Evolutionary conservation across 1,140 invertebrate species (phyloP).

Genomic region (Uloborus diversus): DNA sequence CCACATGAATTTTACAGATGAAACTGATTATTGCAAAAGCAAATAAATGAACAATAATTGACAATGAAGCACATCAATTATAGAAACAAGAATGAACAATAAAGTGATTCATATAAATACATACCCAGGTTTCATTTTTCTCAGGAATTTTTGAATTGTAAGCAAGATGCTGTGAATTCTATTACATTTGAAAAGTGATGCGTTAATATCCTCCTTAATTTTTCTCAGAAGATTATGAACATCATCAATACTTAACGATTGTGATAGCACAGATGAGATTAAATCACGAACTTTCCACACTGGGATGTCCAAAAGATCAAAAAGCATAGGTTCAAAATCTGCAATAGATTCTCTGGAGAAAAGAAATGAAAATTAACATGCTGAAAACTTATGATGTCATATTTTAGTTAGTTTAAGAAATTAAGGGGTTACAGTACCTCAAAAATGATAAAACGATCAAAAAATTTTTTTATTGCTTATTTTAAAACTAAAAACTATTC

Average conservation of each 20-base stretch:
- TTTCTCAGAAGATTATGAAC: background rate
- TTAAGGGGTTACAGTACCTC: no score
- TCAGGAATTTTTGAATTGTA: constrained; percentile 7
- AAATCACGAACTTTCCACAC: constrained; percentile 46
- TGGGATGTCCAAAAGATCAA: constrained; percentile 13
- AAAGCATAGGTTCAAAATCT: constrained; percentile 15
- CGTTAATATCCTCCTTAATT: background rate
- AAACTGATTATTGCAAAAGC: no score
- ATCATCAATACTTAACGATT: background rate
- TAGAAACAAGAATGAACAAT: no score
- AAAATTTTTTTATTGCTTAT: no score
- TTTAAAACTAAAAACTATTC: no score
- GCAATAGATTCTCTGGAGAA: background rate
- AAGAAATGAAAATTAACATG: no score
- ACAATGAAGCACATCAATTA: no score
- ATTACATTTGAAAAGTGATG: background rate
- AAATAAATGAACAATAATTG: no score
- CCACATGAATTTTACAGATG: no score
- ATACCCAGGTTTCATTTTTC: background rate
- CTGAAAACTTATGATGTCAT: no score
- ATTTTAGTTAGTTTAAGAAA: no score
- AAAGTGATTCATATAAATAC: background rate
- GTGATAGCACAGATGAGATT: constrained; percentile 31
- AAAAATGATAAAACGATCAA: no score
- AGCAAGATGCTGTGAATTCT: constrained; percentile 24